phyloP scores from a whole-genome alignment of 2,888 invertebrate genomes.

The Priocnemis perturbator region DNA sequence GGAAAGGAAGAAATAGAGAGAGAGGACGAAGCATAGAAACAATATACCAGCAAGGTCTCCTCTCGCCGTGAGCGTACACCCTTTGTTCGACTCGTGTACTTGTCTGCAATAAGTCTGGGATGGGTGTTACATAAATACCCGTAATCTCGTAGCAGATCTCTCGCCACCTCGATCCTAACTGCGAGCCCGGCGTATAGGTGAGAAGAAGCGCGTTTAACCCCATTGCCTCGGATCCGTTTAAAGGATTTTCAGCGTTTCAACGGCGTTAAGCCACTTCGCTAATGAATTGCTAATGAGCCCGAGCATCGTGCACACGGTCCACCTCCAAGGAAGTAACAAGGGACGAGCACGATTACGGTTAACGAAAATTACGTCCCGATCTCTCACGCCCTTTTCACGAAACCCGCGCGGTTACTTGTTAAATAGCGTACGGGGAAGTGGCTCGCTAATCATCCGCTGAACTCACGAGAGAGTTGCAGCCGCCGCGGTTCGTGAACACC shows the following conservation, averaged over 20 bases:
- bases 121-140: constrained; percentile 55
- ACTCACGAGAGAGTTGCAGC: too few species aligned
- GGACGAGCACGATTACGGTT: constrained; percentile 20
- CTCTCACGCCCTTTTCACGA: not conserved
- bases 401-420: not conserved
- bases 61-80: not conserved
- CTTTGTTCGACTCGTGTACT: constrained; percentile 20
- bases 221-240: constrained; percentile 28
- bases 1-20: too few species aligned
- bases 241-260: constrained; percentile 39
- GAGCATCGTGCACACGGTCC: constrained; percentile 18
- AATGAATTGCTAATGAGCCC: constrained; percentile 49
- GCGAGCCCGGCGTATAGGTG: constrained; percentile 15
- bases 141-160: constrained; percentile 50
- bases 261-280: constrained; percentile 34
- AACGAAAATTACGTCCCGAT: not conserved
- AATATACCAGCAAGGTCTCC: too few species aligned
- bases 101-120: constrained; percentile 39
- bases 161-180: constrained; percentile 29
- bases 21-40: too few species aligned
- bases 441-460: not conserved
- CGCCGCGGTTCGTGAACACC: too few species aligned
- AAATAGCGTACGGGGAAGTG: too few species aligned
- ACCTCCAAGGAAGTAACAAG: constrained; percentile 14
- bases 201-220: constrained; percentile 26